A percentile compares a stretch with the other conserved stretches of the same genome.
Conservation (phyloP, 2,888 invertebrate species). For the Tholera decimalis region DNA sequence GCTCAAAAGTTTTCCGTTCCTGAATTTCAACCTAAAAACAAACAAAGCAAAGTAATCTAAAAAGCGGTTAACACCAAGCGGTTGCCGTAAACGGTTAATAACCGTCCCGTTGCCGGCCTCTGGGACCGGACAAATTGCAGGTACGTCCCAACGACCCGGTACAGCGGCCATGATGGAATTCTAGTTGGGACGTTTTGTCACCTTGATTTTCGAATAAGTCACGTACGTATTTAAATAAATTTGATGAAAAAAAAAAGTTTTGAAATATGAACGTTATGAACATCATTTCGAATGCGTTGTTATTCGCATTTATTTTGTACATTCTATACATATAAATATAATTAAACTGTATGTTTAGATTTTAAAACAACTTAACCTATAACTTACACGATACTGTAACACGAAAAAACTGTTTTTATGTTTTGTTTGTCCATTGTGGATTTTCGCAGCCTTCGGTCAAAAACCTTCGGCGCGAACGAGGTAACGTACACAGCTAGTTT, state of each 20-base stretch:
- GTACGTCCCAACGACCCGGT: conserved; percentile 36
- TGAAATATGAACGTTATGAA: background rate
- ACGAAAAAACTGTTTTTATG: too few relatives aligned
- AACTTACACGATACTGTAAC: too few relatives aligned
- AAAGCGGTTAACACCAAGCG: conserved; percentile 55
- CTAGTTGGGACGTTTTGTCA: background rate
- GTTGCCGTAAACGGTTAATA: conserved; percentile 63
- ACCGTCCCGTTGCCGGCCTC: conserved; percentile 50
- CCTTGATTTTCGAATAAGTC: background rate
- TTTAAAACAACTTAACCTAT: too few relatives aligned
- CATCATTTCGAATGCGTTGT: background rate
- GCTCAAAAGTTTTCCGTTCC: conserved; percentile 22
- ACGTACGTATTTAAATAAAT: background rate
- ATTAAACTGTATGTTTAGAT: too few relatives aligned
- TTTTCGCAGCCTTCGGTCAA: too few relatives aligned
- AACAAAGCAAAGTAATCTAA: conserved; percentile 61
- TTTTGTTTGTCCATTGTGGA: too few relatives aligned
- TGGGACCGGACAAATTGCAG: conserved; percentile 65
- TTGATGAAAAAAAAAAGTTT: background rate
- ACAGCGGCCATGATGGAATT: conserved; percentile 35
- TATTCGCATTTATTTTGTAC: background rate
- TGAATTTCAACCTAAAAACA: conserved; percentile 37
- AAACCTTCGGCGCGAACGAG: too few relatives aligned
- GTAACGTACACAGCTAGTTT: too few relatives aligned
- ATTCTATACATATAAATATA: too few relatives aligned